phyloP scores from a whole-genome alignment of 2,113 vertebrate species.

The Bubo bubo region DNA sequence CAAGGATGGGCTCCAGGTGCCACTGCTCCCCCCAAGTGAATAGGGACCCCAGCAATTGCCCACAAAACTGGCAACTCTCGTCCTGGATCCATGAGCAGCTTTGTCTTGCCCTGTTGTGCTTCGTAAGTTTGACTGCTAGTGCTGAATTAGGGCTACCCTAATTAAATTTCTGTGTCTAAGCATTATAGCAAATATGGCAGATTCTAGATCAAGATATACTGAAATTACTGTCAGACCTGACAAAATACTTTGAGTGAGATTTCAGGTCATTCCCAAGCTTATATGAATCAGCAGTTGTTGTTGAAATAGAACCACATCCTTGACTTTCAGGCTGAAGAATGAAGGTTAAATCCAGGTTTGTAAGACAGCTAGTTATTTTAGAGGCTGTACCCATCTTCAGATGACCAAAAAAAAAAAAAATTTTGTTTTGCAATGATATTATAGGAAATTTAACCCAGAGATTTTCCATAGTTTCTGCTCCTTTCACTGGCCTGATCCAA shows the following conservation, averaged over 20 bases:
- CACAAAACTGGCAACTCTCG: too few relatives aligned
- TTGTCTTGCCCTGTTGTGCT: not conserved
- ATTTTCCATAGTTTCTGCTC: not conserved
- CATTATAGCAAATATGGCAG: not conserved
- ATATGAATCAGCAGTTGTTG: not conserved
- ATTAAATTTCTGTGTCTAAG: not conserved
- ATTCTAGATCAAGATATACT: fast-evolving
- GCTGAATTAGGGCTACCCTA: not conserved
- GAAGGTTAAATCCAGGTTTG: not conserved
- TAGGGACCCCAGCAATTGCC: not conserved
- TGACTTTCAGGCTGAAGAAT: not conserved
- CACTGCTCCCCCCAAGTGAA: not conserved
- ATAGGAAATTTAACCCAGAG: not conserved
- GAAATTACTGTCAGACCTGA: not conserved
- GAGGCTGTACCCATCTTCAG: not conserved
- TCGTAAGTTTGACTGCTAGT: not conserved
- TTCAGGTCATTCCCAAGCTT: not conserved
- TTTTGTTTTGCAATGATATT: not conserved
- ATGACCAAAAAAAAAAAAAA: not conserved
- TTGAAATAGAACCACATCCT: not conserved
- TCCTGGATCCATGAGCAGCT: fast-evolving
- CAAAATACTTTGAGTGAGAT: not conserved
- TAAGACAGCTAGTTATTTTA: not conserved
- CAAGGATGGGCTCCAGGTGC: not conserved
- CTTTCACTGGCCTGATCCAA: not conserved